A percentile compares a stretch with the other conserved stretches of the same genome.
Evolutionary conservation across 35 echinoderm and acorn worm genomes (phyloP).

Genomic region (Lytechinus variegatus): DNA sequence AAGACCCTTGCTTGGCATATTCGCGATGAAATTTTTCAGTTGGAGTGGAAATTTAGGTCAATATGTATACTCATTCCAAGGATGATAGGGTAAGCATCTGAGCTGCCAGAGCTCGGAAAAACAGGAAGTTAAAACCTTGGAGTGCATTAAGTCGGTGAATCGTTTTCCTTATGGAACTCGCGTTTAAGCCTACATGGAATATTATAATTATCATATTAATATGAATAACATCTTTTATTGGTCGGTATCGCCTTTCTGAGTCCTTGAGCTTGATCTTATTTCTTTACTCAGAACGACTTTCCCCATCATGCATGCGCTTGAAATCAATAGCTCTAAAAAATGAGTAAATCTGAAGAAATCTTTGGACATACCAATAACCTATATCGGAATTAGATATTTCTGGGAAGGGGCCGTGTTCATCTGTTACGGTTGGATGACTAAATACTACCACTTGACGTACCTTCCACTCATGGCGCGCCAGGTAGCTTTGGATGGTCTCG

Average conservation of each 20-base stretch:
- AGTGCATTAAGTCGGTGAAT: neutral
- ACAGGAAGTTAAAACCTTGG: neutral
- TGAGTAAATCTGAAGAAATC: neutral
- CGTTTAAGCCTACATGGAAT: neutral
- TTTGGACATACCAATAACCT: neutral
- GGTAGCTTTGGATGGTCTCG: neutral
- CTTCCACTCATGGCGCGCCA: neutral
- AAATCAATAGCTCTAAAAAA: neutral
- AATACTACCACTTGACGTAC: neutral
- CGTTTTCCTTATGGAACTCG: neutral
- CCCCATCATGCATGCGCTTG: neutral
- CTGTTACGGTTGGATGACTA: neutral
- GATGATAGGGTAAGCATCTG: neutral
- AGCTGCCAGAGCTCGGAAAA: neutral
- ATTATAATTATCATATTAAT: neutral
- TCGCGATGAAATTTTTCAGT: neutral
- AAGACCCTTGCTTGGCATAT: neutral
- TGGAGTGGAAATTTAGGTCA: neutral
- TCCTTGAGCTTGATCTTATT: too few relatives aligned
- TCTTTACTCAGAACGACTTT: too few relatives aligned
- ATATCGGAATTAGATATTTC: neutral
- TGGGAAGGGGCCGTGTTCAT: neutral
- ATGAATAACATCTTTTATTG: too few relatives aligned
- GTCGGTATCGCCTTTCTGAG: neutral
- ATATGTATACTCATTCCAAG: neutral